These are phyloP conservation scores for Notolabrus celidotus DNA, from an alignment of 2,797 vertebrate species.

Conservation along the genomic window DNA sequence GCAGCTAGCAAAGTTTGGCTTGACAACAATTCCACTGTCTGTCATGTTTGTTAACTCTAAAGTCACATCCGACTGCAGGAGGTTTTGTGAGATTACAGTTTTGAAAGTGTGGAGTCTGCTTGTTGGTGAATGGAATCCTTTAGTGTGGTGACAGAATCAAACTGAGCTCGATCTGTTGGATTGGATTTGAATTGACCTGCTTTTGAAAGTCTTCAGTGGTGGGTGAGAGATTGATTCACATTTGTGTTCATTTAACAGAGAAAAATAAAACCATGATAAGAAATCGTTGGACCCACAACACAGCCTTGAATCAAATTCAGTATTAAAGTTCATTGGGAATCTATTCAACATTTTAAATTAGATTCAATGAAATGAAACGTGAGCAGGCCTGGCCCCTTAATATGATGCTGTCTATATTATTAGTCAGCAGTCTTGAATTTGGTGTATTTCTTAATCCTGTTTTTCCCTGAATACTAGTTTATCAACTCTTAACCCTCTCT, in stretches of 20 bases:
- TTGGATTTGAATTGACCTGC: conserved; percentile 62
- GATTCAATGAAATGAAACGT: conserved; percentile 51
- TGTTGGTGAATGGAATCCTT: no score
- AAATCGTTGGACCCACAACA: conserved; percentile 35
- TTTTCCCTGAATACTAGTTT: conserved; percentile 2
- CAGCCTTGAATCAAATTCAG: conserved; percentile 51
- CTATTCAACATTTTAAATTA: conserved; percentile 49
- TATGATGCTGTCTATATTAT: conserved; percentile 41
- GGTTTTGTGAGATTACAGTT: no score
- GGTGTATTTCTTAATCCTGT: no score
- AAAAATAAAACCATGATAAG: conserved; percentile 58
- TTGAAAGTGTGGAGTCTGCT: no score
- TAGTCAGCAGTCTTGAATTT: conserved; percentile 30
- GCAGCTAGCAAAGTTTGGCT: no score
- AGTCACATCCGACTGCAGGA: no score
- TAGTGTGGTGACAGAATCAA: conserved; percentile 6
- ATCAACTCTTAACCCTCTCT: background rate
- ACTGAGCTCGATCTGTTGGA: conserved; percentile 36
- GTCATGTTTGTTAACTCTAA: no score
- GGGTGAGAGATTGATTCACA: conserved; percentile 35
- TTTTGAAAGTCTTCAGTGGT: conserved; percentile 37
- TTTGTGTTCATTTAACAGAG: conserved; percentile 63
- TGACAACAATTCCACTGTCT: no score
- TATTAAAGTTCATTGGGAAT: conserved; percentile 64
- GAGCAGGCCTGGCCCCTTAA: conserved; percentile 31